Conservation (phyloP, 2,797 vertebrate genomes). For the Takifugu ocellatus region DNA sequence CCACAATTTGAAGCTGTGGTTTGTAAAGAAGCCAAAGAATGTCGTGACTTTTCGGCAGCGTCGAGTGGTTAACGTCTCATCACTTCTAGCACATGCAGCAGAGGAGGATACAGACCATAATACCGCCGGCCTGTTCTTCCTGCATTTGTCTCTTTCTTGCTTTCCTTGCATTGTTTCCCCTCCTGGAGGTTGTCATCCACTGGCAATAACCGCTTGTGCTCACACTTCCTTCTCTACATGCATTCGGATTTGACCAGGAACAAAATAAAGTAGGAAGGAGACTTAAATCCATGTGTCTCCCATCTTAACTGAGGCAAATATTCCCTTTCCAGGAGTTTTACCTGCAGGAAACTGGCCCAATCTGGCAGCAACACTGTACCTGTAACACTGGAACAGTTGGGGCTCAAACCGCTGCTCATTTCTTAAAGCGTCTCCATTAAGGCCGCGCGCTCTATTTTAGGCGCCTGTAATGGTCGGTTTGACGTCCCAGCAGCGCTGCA, state of each 20-base stretch:
- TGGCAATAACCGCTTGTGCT: too few species aligned
- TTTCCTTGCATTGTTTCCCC: constrained; percentile 61
- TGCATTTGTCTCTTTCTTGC: constrained; percentile 54
- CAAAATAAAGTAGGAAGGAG: too few species aligned
- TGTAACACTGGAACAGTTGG: constrained; percentile 25
- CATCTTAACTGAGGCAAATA: too few species aligned
- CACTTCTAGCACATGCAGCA: constrained; percentile 28
- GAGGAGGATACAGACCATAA: constrained; percentile 37
- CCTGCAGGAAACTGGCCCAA: constrained; percentile 23
- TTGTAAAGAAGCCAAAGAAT: not conserved
- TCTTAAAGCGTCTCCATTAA: constrained; percentile 39
- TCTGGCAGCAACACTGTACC: constrained; percentile 8
- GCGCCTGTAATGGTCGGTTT: constrained; percentile 56
- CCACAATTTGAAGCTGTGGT: not conserved
- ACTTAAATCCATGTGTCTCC: too few species aligned
- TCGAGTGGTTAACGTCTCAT: not conserved
- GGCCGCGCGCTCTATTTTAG: constrained; percentile 56
- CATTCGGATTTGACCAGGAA: too few species aligned
- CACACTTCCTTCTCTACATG: too few species aligned
- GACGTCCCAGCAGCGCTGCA: constrained; percentile 40
- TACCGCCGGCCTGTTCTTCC: constrained; percentile 45
- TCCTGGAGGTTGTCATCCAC: constrained; percentile 7
- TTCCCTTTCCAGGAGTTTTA: not conserved
- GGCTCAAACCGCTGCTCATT: constrained; percentile 53
- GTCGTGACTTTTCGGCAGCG: constrained; percentile 9